phyloP scores from a whole-genome alignment of 2,113 vertebrate genomes.

The Oncorhynchus nerka region DNA sequence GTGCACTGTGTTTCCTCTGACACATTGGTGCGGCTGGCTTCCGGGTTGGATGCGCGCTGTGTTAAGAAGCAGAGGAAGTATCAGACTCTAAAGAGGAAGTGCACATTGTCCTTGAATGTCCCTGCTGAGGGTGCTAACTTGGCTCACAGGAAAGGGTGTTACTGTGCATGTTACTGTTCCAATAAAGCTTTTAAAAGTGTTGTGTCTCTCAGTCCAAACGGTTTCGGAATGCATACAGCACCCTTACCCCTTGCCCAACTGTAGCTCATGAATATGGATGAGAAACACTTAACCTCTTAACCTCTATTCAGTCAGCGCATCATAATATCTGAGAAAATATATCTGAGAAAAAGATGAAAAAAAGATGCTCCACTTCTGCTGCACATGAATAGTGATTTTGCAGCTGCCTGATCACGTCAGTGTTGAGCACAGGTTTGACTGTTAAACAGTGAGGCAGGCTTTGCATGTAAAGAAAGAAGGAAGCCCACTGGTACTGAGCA shows the following conservation, averaged over 20 bases:
- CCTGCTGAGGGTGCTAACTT: neutral
- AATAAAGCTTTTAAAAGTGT: neutral
- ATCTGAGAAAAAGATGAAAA: neutral
- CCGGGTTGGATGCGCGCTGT: too few relatives aligned
- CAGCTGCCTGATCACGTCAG: neutral
- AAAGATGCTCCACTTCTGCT: neutral
- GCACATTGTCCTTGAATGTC: neutral
- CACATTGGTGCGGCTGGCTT: too few relatives aligned
- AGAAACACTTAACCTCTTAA: neutral
- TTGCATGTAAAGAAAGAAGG: too few relatives aligned
- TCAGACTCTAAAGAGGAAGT: neutral
- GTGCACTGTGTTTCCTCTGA: too few relatives aligned
- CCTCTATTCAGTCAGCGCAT: neutral
- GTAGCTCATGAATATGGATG: slow-evolving; percentile 1
- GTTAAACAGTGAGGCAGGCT: neutral
- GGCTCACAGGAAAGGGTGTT: neutral
- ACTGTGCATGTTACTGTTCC: neutral
- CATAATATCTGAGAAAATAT: neutral
- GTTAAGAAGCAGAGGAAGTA: neutral
- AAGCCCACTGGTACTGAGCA: neutral
- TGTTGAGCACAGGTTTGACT: neutral
- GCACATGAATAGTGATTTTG: neutral
- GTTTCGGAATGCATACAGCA: neutral
- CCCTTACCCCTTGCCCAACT: neutral
- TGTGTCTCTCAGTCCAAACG: neutral